Conservation (phyloP, 2,888 invertebrate species). For the Ichneumoninae sp. region DNA sequence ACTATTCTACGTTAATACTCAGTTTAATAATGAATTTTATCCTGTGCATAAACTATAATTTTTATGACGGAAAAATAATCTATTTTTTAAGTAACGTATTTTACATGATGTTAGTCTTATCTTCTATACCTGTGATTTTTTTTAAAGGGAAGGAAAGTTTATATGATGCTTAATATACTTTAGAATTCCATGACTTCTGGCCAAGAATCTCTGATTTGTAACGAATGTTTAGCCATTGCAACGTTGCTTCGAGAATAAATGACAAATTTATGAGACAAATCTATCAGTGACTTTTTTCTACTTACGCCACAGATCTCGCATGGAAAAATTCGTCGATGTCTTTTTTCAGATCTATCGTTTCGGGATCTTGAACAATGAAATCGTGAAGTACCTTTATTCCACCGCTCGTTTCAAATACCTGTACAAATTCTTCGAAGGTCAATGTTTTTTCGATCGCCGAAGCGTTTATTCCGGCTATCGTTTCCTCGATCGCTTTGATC, state of each 20-base stretch:
- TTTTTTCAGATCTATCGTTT: constrained; percentile 16
- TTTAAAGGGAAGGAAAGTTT: constrained; percentile 32
- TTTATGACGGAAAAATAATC: neutral
- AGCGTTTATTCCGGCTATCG: constrained; percentile 29
- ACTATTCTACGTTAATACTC: constrained; percentile 1
- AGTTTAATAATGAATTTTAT: constrained; percentile 2
- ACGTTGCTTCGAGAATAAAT: constrained; percentile 43
- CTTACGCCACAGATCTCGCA: neutral
- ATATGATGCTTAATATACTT: constrained; percentile 39
- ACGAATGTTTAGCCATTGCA: constrained; percentile 17
- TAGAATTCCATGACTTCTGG: constrained; percentile 23
- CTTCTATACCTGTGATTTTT: constrained; percentile 50
- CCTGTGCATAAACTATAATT: constrained; percentile 21
- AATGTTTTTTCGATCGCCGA: constrained; percentile 26
- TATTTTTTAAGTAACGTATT: constrained; percentile 37
- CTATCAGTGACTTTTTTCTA: neutral
- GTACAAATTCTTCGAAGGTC: neutral
- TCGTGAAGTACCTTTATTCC: neutral
- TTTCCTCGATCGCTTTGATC: neutral
- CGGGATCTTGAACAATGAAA: constrained; percentile 22
- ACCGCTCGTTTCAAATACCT: constrained; percentile 25
- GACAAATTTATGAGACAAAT: constrained; percentile 9
- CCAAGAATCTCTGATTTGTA: constrained; percentile 17
- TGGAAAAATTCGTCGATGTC: constrained; percentile 27
- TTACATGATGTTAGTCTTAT: constrained; percentile 22